phyloP scores from a whole-genome alignment of 2,888 invertebrate genomes.

The Pachycephus smyrnensis region DNA sequence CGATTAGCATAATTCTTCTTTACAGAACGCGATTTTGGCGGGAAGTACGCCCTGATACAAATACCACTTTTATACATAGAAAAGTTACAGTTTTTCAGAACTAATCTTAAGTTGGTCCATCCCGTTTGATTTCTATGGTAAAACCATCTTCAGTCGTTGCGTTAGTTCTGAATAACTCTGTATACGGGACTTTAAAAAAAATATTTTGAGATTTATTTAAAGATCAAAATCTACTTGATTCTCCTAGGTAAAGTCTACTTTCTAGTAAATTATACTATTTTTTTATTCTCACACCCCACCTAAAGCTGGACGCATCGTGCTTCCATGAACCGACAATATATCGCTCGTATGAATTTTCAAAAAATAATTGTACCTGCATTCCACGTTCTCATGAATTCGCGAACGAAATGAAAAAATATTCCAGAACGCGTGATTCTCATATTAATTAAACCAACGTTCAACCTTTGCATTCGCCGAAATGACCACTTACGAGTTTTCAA shows the following conservation, averaged over 20 bases:
- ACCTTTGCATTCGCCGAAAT: neutral
- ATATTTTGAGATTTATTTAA: neutral
- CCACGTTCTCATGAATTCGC: neutral
- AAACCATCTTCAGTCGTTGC: neutral
- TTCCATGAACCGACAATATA: neutral
- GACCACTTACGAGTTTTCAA: neutral
- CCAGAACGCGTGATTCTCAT: neutral
- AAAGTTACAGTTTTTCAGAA: neutral
- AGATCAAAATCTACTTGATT: neutral
- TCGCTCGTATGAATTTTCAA: neutral
- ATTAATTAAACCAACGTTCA: neutral
- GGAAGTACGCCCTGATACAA: neutral
- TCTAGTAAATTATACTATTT: neutral
- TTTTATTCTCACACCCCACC: neutral
- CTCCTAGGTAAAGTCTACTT: neutral
- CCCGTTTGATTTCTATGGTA: neutral
- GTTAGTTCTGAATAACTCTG: neutral
- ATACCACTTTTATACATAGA: neutral
- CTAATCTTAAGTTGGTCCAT: neutral
- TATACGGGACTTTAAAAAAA: neutral
- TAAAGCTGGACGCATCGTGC: neutral
- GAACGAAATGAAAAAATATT: neutral
- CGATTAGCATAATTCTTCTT: neutral
- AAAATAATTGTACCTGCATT: neutral
- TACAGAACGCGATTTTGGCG: neutral